A percentile compares a stretch with the other conserved stretches of the same genome.
Evolutionary conservation across 1,140 invertebrate genomes (phyloP).

Genomic region (Thalassaphorura encarpata): DNA sequence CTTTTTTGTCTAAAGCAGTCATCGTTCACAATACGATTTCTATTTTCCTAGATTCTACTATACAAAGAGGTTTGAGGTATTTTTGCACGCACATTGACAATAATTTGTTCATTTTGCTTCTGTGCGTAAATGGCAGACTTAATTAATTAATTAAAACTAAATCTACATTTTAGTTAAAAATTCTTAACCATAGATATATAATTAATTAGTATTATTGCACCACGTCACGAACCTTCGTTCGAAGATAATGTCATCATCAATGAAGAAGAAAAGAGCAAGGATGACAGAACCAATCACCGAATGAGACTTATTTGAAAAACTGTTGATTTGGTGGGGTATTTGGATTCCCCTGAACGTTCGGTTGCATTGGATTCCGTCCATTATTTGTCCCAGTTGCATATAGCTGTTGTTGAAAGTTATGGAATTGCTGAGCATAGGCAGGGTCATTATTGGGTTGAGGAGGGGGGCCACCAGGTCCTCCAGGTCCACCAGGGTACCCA

Average conservation of each 20-base stretch:
- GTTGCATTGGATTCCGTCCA: conserved; percentile 30
- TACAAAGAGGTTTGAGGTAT: too few species aligned
- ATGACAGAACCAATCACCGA: conserved; percentile 6
- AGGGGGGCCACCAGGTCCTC: conserved; percentile 27
- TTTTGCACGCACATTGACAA: too few species aligned
- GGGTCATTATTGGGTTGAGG: conserved; percentile 60
- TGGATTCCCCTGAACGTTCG: conserved; percentile 28
- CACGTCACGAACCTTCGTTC: conserved; percentile 33
- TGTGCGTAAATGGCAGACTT: conserved; percentile 1
- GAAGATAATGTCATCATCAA: too few species aligned
- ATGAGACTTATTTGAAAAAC: conserved; percentile 29
- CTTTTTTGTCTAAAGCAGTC: too few species aligned
- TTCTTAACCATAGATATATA: too few species aligned
- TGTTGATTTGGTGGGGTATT: conserved; percentile 30
- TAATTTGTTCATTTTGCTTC: not conserved
- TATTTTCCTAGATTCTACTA: not conserved
- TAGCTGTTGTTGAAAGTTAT: conserved; percentile 88
- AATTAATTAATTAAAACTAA: too few species aligned
- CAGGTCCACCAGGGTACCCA: conserved; percentile 18
- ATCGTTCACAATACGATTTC: not conserved
- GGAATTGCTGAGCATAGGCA: conserved; percentile 87
- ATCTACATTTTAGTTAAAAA: not conserved
- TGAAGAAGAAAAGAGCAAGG: conserved; percentile 6
- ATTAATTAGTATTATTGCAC: conserved; percentile 31
- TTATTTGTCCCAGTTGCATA: conserved; percentile 57